Base-by-base conservation (phyloP, 2,888 invertebrate species). In the Sinelater perroti region DNA sequence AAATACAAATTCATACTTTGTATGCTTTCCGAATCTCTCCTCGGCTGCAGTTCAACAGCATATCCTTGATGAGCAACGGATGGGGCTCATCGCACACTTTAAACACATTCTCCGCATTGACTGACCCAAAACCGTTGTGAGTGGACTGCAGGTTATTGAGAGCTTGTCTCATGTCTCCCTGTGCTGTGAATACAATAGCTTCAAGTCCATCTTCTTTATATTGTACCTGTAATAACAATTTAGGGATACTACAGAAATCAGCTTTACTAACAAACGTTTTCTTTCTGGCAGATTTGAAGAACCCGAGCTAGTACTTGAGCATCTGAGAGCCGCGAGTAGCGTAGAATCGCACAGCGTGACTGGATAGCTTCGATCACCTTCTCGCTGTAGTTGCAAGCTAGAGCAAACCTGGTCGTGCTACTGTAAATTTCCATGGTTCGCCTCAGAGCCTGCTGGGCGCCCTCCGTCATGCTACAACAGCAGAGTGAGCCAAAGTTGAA, bases 41-140 rank as follows among this genome's bases (percentile, higher is more conserved):
- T 49, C 86, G 80, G 0, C 85, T 80, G 78, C 98, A 98, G 67
- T 87, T 84, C 62, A 90, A 86, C 40, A 99, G 80, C 96, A 98
- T 97, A 70, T 90, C 87, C 76, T 92, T 90, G 42, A 99, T 89
- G 1, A 96, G 80, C 75, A 96, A 83, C 0, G 99, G 99, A 81
- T 98, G 98, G 0, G 99, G 99, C 78, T 99, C 98, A 78, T 99
- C 99, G 76, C 99, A 99, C 6, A 98, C 97, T 84, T 96, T 97
- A 76, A 97, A 98, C 13, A 99, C 99, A 81, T 97, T 94, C 66
- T 91, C 90, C 44, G 92, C 88, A 65, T 89, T 93, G n/a, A 99
- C 90, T 70, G 89, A 87, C 1, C 89, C 90, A 79, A 95, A 97
- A 5, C 95, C 95, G 75, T 96, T 95, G 44, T 89, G 89, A 0